Percentiles rank a stretch among this genome's conserved stretches.
phyloP scores from a whole-genome alignment of 2,113 vertebrate genomes.

The Antennarius striatus region DNA sequence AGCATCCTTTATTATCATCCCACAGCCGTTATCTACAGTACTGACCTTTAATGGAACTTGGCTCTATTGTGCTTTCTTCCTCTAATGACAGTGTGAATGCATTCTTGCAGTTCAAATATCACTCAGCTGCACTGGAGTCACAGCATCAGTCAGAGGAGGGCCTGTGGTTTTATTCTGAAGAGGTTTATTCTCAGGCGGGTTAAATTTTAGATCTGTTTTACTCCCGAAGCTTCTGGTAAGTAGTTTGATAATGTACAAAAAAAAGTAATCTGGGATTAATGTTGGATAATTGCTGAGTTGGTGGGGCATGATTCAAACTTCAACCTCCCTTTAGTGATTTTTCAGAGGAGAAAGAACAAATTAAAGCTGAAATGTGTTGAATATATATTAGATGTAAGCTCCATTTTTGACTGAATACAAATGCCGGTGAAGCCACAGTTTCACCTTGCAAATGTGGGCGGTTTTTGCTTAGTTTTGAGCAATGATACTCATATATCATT shows the following conservation, averaged over 20 bases:
- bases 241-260: not conserved
- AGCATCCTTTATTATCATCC: constrained; percentile 33
- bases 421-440: not conserved
- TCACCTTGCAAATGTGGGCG: constrained; percentile 43
- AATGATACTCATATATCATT: constrained; percentile 59
- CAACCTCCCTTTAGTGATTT: constrained; percentile 2
- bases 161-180: constrained; percentile 34
- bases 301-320: not conserved
- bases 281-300: not conserved
- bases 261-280: not conserved
- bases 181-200: constrained; percentile 18
- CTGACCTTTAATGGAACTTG: constrained; percentile 44
- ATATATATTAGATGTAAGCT: constrained; percentile 16
- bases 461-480: constrained; percentile 59
- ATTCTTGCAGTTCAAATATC: constrained; percentile 52
- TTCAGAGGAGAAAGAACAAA: not conserved
- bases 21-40: constrained; percentile 24
- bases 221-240: not conserved
- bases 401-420: constrained; percentile 42
- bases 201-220: constrained; percentile 31
- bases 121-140: constrained; percentile 30
- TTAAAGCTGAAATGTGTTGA: not conserved
- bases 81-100: constrained; percentile 49
- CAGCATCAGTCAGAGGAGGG: constrained; percentile 31
- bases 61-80: constrained; percentile 35